A percentile compares a stretch with the other conserved stretches of the same genome.
phyloP scores from a whole-genome alignment of 2,113 vertebrate species.

The Leucoraja erinaceus region DNA sequence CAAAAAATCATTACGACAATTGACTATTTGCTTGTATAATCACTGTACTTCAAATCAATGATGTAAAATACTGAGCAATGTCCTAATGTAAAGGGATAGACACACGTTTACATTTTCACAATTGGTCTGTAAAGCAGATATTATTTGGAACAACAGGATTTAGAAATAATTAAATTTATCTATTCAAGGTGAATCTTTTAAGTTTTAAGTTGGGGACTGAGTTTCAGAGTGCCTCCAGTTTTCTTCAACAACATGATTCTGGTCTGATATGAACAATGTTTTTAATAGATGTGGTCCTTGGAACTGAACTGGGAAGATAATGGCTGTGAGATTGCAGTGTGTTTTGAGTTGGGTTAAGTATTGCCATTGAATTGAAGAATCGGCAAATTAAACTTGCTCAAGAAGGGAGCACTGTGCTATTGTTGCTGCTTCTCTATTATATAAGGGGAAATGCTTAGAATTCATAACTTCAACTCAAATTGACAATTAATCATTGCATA shows the following conservation, averaged over 20 bases:
- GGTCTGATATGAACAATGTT: background rate
- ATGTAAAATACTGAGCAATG: background rate
- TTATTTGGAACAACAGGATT: background rate
- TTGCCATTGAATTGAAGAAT: background rate
- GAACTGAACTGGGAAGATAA: background rate
- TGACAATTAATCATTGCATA: background rate
- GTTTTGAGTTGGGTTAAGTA: background rate
- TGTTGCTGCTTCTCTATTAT: background rate
- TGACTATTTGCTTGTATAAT: background rate
- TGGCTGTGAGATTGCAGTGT: too few species aligned
- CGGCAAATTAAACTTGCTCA: background rate
- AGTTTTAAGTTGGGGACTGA: background rate
- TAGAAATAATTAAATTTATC: background rate
- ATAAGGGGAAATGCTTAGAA: background rate
- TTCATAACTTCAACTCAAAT: background rate
- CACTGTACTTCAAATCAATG: background rate
- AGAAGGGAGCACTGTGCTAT: background rate
- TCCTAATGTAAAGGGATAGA: background rate
- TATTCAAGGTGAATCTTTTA: background rate
- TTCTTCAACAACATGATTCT: too few species aligned
- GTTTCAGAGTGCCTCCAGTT: background rate
- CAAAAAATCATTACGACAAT: background rate
- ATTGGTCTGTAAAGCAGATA: background rate
- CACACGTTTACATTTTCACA: background rate
- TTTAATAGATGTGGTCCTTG: background rate